Evolutionary conservation across 2,888 invertebrate species (phyloP).

Genomic region (Oscheius onirici): DNA sequence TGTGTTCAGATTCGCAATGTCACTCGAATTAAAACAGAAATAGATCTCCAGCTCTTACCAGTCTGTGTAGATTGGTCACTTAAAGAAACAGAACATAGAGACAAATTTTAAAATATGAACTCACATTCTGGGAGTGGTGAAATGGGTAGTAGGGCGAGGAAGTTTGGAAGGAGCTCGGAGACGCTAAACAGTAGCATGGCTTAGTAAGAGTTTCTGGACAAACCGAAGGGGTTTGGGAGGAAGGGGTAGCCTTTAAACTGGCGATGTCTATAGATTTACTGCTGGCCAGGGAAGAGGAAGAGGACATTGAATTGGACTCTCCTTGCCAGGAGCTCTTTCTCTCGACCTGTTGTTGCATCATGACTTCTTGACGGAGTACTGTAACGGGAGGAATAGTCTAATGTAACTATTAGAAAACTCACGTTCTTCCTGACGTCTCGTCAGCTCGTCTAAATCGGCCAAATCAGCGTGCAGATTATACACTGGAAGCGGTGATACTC

Average conservation of each 20-base stretch:
- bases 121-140: constrained; percentile 16
- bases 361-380: constrained; percentile 31
- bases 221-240: constrained; percentile 9
- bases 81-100: neutral
- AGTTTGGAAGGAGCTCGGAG: constrained; percentile 26
- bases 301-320: constrained; percentile 11
- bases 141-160: constrained; percentile 17
- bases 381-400: neutral
- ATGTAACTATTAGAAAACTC: neutral
- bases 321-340: constrained; percentile 34
- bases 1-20: neutral
- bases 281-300: constrained; percentile 26
- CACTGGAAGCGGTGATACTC: neutral
- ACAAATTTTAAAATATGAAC: constrained; percentile 3
- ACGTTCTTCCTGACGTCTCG: constrained; percentile 35
- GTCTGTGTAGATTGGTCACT: constrained; percentile 22
- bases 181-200: constrained; percentile 6
- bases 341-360: constrained; percentile 30
- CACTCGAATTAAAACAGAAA: constrained; percentile 2
- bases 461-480: constrained; percentile 8
- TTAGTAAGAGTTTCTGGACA: neutral
- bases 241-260: neutral
- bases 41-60: neutral
- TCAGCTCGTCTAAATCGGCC: constrained; percentile 14
- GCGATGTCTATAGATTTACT: constrained; percentile 33